Conservation (phyloP, 2,888 invertebrate species). For the Thymelicus lineola region DNA sequence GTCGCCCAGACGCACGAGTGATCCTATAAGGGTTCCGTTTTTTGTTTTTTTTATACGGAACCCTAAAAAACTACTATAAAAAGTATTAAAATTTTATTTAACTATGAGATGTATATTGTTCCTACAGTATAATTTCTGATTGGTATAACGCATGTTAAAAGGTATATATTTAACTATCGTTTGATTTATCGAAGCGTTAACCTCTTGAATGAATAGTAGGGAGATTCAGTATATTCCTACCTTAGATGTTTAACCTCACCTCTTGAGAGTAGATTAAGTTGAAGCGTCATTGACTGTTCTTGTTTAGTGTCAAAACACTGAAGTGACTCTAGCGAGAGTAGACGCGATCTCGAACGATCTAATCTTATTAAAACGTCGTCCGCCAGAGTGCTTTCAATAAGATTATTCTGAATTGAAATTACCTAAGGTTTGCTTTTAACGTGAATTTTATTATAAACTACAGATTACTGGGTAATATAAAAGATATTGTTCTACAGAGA, state of each 20-base stretch:
- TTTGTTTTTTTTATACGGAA: no score
- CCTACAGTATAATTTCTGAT: no score
- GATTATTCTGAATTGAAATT: conserved; percentile 33
- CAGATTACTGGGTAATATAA: background rate
- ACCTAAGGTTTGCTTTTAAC: conserved; percentile 19
- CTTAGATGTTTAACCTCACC: background rate
- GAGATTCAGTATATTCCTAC: background rate
- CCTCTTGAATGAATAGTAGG: no score
- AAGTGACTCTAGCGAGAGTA: conserved; percentile 15
- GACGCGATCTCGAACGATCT: conserved; percentile 31
- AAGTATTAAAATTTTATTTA: no score
- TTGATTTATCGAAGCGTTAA: no score
- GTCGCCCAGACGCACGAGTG: no score
- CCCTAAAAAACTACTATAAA: no score
- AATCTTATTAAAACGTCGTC: conserved; percentile 28
- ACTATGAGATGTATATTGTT: no score
- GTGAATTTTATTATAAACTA: background rate
- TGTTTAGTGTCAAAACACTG: conserved; percentile 31
- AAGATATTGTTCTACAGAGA: background rate
- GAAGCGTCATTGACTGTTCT: conserved; percentile 31
- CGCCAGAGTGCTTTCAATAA: conserved; percentile 26
- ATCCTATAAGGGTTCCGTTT: no score
- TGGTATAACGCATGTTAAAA: no score
- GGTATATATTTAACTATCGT: no score
- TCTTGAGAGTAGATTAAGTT: background rate